Base-by-base conservation (phyloP, 2,113 vertebrate genomes). In the Daubentonia madagascariensis region DNA sequence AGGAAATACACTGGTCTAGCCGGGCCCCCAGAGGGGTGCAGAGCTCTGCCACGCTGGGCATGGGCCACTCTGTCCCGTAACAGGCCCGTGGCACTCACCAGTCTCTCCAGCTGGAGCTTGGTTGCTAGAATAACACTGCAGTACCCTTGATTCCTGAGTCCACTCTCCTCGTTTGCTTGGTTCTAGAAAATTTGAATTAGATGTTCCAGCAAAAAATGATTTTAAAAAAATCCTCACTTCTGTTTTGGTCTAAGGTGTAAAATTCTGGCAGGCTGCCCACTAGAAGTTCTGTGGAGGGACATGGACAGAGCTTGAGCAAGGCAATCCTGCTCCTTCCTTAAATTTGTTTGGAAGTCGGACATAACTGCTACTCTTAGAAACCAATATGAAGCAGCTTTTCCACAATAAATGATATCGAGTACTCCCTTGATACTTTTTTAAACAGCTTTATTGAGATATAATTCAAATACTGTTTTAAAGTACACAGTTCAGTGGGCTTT, bases 31-130 rank as follows among this genome's bases (percentile, higher is more conserved):
- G 63, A 8, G 3, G 17, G 8, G 13, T 8, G 1, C 7, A 23
- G 65, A 57, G 6, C 12, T 16, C 16, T 4, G 0, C 23, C 12
- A 10, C 1, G 2, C 6, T 16, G n/a, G 35, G 48, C 43, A 5
- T 11, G 43, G 45, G 37, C 35, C 23, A 11, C 32, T 45, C 18
- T 23, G 5, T 40, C 35, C 30, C 1, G 5, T 1, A 18, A 8
- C 37, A 43, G 32, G n/a, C n/a, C 18, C 12, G 8, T 6, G 11
- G 37, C 20, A 45, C 8, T 43, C 25, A 48, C 43, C 32, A 37
- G 48, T 3, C 43, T n/a, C 52, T 8, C 45, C 8, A 8, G 6
- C 40, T 87, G 73, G 79, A 16, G 1, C 14, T 40, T 37, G 30
- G 32, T 76, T 72, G 32, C 16, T 45, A 10, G 4, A 20, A 14